Evolutionary conservation across 2,888 invertebrate genomes (phyloP).

Genomic region (Strigamia crassipes): DNA sequence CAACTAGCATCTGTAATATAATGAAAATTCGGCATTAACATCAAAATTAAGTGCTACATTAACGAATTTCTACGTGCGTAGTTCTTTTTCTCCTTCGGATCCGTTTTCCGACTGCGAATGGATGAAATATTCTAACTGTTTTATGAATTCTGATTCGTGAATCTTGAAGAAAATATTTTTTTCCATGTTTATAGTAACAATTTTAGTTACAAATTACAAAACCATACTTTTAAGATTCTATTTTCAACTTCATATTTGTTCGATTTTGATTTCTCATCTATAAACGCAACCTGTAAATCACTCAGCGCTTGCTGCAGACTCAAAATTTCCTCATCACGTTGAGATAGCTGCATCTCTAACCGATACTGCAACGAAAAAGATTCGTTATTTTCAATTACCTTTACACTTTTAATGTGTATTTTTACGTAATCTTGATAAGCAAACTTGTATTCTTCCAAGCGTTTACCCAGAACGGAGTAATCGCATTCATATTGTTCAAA

Average conservation of each 20-base stretch:
- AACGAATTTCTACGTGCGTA: not conserved
- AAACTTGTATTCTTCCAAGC: not conserved
- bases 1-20: not conserved
- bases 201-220: not conserved
- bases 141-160: not conserved
- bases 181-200: too few relatives aligned
- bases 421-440: not conserved
- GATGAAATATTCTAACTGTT: not conserved
- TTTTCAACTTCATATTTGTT: not conserved
- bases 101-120: not conserved
- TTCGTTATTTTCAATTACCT: not conserved
- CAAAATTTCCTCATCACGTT: slow-evolving; percentile 7
- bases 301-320: not conserved
- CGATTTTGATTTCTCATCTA: not conserved
- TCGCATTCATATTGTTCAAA: slow-evolving; percentile 8
- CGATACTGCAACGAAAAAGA: not conserved
- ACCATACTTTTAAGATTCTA: not conserved
- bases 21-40: not conserved
- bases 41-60: not conserved
- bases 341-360: not conserved
- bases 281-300: slow-evolving; percentile 1
- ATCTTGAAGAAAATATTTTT: not conserved
- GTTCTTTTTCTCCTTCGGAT: not conserved
- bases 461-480: not conserved
- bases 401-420: not conserved